Conservation (phyloP, 2,797 vertebrate genomes). For the Simalia tracyae region DNA sequence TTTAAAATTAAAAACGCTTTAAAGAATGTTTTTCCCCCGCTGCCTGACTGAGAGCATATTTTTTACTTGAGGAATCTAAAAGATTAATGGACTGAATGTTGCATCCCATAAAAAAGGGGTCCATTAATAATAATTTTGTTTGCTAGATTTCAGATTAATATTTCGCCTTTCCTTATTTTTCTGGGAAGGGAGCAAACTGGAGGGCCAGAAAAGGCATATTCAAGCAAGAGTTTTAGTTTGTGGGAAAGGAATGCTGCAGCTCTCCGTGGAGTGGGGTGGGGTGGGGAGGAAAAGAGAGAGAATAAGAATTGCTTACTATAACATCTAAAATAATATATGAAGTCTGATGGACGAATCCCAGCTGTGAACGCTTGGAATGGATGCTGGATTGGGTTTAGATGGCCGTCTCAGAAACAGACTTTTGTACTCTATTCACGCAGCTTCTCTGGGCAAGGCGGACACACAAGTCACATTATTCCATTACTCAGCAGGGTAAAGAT, state of each 20-base stretch:
- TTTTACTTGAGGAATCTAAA: neutral
- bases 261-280: neutral
- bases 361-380: slow-evolving; percentile 10
- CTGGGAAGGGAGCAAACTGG: neutral
- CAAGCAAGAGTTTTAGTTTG: neutral
- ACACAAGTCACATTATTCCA: neutral
- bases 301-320: slow-evolving; percentile 29
- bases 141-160: neutral
- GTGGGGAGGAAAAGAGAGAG: neutral
- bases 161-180: neutral
- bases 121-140: neutral
- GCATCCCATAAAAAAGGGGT: neutral
- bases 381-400: slow-evolving; percentile 19
- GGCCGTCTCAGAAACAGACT: neutral
- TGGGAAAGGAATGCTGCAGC: slow-evolving; percentile 26
- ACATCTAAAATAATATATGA: slow-evolving; percentile 31
- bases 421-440: neutral
- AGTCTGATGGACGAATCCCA: slow-evolving; percentile 26
- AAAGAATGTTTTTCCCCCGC: neutral
- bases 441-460: neutral
- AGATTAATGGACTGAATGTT: neutral
- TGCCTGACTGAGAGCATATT: neutral
- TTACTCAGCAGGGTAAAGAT: neutral
- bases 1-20: neutral
- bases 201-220: neutral